Base-by-base conservation (phyloP, 1,140 invertebrate species). In the Homarus americanus region DNA sequence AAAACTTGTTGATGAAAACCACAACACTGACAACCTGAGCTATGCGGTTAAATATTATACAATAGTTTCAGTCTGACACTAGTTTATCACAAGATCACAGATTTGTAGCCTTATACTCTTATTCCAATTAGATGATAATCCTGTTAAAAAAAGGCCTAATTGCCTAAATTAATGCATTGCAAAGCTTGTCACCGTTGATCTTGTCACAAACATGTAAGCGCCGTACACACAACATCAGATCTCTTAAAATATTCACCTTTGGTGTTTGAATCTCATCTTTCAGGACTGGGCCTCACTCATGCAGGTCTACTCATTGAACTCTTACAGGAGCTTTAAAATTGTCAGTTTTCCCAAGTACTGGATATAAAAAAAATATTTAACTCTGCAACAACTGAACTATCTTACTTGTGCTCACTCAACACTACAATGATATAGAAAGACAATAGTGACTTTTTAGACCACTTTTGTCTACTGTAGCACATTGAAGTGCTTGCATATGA, bases 161-260 rank as follows among this genome's bases (percentile, higher is more conserved):
- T 69, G 63, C 63, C 63, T 69, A 32, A 69, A 32, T 32, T 9
- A 69, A 12, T 69, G n/a, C 32, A 10, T 32, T 69, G 32, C 5
- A 32, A 32, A 32, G 63, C 63, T 32, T 69, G 24, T 40, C 73
- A 76, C 34, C 80, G 38, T 75, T 82, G 69, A 89, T 82, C 87
- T 89, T 89, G 87, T 89, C 78, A 89, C 66, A 89, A 89, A 82
- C 41, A 69, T 58, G 44, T 34, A 89, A 87, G 87, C 41, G 80
- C 87, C 87, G 53, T 53, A 89, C 87, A 89, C 87, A 82, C 63
- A 89, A 89, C 87, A 89, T 89, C 87, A 89, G 87, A 89, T 89
- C 87, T 89, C 87, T 89, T 89, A 89, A 89, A 89, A 82, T 89
- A 89, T 89, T 89, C 82, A 89, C 87, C 87, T 89, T 89, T 89